A percentile compares a stretch with the other conserved stretches of the same genome.
These are phyloP conservation scores for Leptocoma aspasia DNA, from an alignment of 2,113 vertebrate species.

Conservation along the genomic window DNA sequence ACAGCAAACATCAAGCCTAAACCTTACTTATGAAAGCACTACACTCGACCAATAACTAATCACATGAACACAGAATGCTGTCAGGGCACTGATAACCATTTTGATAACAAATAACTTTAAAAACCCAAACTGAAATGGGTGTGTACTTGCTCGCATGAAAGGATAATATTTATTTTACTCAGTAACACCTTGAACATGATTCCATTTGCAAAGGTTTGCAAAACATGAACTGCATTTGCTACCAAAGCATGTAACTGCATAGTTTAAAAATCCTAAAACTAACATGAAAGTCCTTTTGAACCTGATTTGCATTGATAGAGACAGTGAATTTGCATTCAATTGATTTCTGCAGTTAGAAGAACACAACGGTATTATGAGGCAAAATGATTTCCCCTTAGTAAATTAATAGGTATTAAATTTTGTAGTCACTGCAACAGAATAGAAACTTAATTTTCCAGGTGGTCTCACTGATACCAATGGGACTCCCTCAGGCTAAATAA, in stretches of 20 bases:
- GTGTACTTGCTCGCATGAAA: background rate
- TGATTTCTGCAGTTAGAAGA: background rate
- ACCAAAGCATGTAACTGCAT: background rate
- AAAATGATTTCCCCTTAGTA: background rate
- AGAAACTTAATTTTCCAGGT: constrained; percentile 27
- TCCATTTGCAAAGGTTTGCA: background rate
- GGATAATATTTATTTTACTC: background rate
- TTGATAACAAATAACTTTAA: background rate
- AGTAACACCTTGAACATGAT: background rate
- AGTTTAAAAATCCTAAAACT: background rate
- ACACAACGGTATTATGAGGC: background rate
- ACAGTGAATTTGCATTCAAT: background rate
- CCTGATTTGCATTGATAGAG: background rate
- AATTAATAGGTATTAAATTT: constrained; percentile 15
- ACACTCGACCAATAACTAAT: background rate
- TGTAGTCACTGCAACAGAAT: background rate
- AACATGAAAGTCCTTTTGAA: background rate
- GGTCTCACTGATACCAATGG: background rate
- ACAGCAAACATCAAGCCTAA: background rate
- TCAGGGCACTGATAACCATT: background rate
- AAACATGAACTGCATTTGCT: background rate
- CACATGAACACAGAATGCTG: background rate
- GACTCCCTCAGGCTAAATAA: background rate
- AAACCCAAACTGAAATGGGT: background rate
- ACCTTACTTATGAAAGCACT: background rate